Evolutionary conservation across 2,888 invertebrate species (phyloP).

Genomic region (Melanostoma mellinum): DNA sequence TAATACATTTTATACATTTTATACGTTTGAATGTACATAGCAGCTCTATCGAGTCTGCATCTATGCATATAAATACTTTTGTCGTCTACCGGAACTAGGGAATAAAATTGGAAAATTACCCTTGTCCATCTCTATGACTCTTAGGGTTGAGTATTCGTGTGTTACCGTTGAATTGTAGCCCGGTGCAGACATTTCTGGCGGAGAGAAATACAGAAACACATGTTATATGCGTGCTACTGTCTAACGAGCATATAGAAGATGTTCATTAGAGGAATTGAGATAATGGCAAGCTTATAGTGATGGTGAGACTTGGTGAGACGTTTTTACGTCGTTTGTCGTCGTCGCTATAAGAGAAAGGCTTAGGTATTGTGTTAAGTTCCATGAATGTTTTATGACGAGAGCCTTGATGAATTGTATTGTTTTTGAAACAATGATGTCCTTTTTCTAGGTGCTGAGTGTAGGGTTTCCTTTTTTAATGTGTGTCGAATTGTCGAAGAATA

Average conservation of each 20-base stretch:
- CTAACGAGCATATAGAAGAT: slow-evolving; percentile 8
- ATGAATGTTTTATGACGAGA: too few species aligned
- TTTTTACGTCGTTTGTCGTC: too few species aligned
- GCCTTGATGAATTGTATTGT: too few species aligned
- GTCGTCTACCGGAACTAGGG: slow-evolving; percentile 67
- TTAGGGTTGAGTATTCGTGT: slow-evolving; percentile 36
- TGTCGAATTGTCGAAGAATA: too few species aligned
- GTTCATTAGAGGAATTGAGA: slow-evolving; percentile 68
- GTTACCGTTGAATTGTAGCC: slow-evolving; percentile 22
- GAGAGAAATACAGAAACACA: slow-evolving; percentile 36
- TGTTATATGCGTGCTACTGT: slow-evolving; percentile 34
- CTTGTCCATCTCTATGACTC: slow-evolving; percentile 62
- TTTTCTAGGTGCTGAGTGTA: too few species aligned
- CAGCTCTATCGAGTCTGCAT: slow-evolving; percentile 1
- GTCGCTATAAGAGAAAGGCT: too few species aligned
- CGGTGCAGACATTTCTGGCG: slow-evolving; percentile 29
- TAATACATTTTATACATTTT: background rate
- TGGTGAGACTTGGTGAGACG: too few species aligned
- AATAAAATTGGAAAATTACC: slow-evolving; percentile 70
- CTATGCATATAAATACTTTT: slow-evolving; percentile 39
- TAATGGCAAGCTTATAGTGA: slow-evolving; percentile 27
- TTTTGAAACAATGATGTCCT: too few species aligned
- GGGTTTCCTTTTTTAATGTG: too few species aligned
- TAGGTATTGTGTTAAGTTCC: too few species aligned
- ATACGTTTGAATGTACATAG: slow-evolving; percentile 7